phyloP scores from a whole-genome alignment of 2,888 invertebrate genomes.

The Ennomos erosarius region DNA sequence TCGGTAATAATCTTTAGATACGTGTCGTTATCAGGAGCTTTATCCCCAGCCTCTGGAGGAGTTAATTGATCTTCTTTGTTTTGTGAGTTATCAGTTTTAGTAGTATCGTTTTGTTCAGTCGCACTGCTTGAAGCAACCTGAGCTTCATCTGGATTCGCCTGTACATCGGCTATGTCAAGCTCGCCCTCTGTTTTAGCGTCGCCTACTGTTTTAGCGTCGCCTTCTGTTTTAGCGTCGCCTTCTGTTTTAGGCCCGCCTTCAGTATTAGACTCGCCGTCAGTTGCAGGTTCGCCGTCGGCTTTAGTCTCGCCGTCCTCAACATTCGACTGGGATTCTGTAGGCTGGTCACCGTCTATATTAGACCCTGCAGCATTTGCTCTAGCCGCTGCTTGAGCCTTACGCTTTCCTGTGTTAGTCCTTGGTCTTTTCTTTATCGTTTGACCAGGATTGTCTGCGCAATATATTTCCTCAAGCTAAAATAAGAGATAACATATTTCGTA shows the following conservation, averaged over 20 bases:
- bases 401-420: not conserved
- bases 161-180: not conserved
- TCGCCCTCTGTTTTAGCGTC: not conserved
- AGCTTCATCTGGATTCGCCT: not conserved
- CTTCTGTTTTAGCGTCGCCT: not conserved
- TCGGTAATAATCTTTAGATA: slow-evolving; percentile 6
- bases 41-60: slow-evolving; percentile 12
- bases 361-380: not conserved
- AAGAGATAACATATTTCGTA: not conserved
- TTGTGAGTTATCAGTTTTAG: not conserved
- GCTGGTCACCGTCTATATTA: not conserved
- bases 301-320: not conserved
- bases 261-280: not conserved
- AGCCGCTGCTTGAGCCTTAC: not conserved
- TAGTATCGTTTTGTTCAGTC: too few relatives aligned
- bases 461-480: slow-evolving; percentile 37
- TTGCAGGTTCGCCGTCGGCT: not conserved
- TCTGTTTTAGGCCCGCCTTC: not conserved
- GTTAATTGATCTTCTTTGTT: not conserved
- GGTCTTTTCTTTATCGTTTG: not conserved
- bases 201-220: not conserved
- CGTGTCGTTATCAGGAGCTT: slow-evolving; percentile 15
- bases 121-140: too few relatives aligned
- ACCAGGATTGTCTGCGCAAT: slow-evolving; percentile 10
- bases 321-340: not conserved